Conservation (phyloP, 2,797 vertebrate species). For the Coregonus suidteri region DNA sequence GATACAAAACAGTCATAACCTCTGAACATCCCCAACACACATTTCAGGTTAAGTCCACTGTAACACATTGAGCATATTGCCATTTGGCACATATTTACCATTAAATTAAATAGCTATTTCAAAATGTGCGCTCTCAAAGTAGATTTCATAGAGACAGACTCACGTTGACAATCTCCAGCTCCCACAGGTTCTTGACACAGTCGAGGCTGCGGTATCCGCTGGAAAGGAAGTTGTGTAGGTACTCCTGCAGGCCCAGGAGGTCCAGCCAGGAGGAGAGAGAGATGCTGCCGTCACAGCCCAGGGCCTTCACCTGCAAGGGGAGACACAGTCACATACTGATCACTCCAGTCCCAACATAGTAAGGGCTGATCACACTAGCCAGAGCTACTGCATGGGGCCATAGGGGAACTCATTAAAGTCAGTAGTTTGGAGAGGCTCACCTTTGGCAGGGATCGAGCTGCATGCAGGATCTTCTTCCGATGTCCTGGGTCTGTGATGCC, state of each 20-base stretch:
- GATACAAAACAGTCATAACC: conserved; percentile 51
- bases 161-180: conserved; percentile 94
- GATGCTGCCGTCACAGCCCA: conserved; percentile 87
- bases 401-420: no score
- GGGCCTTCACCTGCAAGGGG: conserved; percentile 83
- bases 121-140: background rate
- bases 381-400: background rate
- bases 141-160: background rate
- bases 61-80: background rate
- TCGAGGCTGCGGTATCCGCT: conserved; percentile 94
- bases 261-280: conserved; percentile 92
- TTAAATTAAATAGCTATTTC: background rate
- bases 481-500: conserved; percentile 90
- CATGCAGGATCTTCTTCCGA: conserved; percentile 91
- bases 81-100: background rate
- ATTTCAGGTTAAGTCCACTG: no score
- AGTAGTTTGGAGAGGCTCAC: conserved; percentile 75
- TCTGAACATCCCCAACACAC: no score
- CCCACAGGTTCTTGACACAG: conserved; percentile 97
- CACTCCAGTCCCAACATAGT: no score
- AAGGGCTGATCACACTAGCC: background rate
- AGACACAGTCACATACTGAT: conserved; percentile 4
- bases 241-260: conserved; percentile 91
- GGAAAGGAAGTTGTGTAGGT: conserved; percentile 90
- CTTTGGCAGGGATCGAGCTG: conserved; percentile 91